Evolutionary conservation across 2,113 vertebrate species (phyloP).

Genomic region (Egretta garzetta): DNA sequence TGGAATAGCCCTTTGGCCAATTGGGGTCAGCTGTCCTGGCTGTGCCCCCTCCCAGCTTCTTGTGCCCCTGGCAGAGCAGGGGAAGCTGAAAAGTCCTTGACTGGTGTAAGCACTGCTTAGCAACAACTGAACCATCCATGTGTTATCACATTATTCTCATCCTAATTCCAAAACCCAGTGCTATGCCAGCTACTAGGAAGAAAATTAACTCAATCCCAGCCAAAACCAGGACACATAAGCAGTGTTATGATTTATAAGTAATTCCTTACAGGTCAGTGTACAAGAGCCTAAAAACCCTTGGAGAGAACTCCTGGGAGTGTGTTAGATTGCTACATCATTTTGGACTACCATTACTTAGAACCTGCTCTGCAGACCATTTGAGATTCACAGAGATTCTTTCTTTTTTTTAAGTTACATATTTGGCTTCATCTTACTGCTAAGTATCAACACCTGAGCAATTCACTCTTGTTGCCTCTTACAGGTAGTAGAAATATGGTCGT

Average conservation of each 20-base stretch:
- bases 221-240: too few relatives aligned
- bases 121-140: too few relatives aligned
- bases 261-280: neutral
- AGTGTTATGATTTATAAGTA: neutral
- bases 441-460: neutral
- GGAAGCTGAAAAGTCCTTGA: too few relatives aligned
- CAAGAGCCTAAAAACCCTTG: neutral
- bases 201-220: too few relatives aligned
- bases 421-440: neutral
- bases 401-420: neutral
- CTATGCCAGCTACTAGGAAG: too few relatives aligned
- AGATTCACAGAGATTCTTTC: neutral
- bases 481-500: neutral
- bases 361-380: neutral
- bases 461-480: neutral
- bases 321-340: neutral
- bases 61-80: too few relatives aligned
- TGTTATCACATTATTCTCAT: too few relatives aligned
- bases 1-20: too few relatives aligned
- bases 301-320: neutral
- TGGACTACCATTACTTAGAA: neutral
- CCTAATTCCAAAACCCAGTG: too few relatives aligned
- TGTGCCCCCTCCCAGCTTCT: too few relatives aligned
- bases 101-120: too few relatives aligned
- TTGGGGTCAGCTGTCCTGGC: too few relatives aligned